A percentile compares a stretch with the other conserved stretches of the same genome.
Conservation (phyloP, 2,888 invertebrate genomes). For the Autographa gamma region DNA sequence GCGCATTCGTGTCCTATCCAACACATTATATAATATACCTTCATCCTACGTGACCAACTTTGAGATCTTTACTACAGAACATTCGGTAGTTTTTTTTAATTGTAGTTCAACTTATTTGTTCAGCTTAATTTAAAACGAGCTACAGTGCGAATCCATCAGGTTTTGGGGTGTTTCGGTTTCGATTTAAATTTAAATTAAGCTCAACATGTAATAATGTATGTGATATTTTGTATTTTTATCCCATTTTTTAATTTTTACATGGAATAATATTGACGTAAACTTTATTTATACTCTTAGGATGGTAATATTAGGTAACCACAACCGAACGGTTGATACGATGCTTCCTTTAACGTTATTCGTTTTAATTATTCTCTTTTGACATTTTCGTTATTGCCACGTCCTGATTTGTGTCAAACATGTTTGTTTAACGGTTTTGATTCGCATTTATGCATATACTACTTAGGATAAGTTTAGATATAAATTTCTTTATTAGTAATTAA, state of each 20-base stretch:
- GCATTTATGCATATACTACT: constrained; percentile 81
- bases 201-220: constrained; percentile 89
- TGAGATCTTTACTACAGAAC: constrained; percentile 63
- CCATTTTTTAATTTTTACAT: constrained; percentile 79
- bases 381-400: constrained; percentile 80
- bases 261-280: constrained; percentile 73
- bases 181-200: constrained; percentile 84
- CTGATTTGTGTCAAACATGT: constrained; percentile 70
- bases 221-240: constrained; percentile 88
- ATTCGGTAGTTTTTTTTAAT: constrained; percentile 60
- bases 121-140: constrained; percentile 85
- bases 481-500: constrained; percentile 80
- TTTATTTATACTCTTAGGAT: constrained; percentile 79
- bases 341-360: constrained; percentile 83
- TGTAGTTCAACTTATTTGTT: constrained; percentile 81
- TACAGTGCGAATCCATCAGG: constrained; percentile 61
- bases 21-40: constrained; percentile 55
- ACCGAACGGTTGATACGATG: constrained; percentile 75
- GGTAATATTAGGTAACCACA: constrained; percentile 71
- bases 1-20: constrained; percentile 71
- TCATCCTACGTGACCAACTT: constrained; percentile 61
- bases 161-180: constrained; percentile 70
- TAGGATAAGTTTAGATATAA: constrained; percentile 80
- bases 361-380: constrained; percentile 80
- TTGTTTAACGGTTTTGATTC: constrained; percentile 78